Base-by-base conservation (phyloP, 2,113 vertebrate species). In the Euleptes europaea region DNA sequence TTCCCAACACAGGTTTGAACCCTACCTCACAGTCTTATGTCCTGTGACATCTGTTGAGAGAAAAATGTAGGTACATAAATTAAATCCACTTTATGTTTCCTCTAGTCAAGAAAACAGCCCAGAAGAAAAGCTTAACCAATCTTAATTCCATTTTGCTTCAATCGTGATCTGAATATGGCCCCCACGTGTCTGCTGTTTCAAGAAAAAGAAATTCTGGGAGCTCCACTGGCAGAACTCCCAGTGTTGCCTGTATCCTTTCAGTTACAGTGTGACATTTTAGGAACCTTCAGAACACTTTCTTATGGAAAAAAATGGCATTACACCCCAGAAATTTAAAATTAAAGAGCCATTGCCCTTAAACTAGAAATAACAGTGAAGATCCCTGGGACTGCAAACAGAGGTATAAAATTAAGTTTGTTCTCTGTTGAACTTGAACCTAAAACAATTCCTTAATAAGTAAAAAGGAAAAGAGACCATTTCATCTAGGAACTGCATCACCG, bases 381-480 rank as follows among this genome's bases (percentile, higher is more conserved):
- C n/a, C 60, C 66, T 40, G 17, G 33, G 47, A 67, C 63, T 84
- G 76, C 11, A 77, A 85, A 67, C 40, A 88, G 73, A 88, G 67
- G 28, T 23, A 40, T 47, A 49, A 70, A 88, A 72, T 73, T 63
- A 65, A 60, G 17, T 28, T 51, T 19, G 31, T 19, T 28, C n/a
- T 89, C 66, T 91, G 26, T 40, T 89, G 38, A 84, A 90, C 86
- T 4, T n/a, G 12, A 9, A 5, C 1, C 1, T 88, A 92, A 94
- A 92, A 65, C 51, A 90, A 85, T 74, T 66, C 69, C 88, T 84
- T 85, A 26, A 38, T 66, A 87, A 76, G 65, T 93, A 23, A 57
- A 33, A 92, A 82, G 83, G 78, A 83, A 80, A 83, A 35, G 38
- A 47, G 84, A 63, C n/a, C 15, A 67, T 69, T 51, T 67, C 0